A percentile compares a stretch with the other conserved stretches of the same genome.
Evolutionary conservation across 2,888 invertebrate genomes (phyloP).

Genomic region (Sesamia inferens): DNA sequence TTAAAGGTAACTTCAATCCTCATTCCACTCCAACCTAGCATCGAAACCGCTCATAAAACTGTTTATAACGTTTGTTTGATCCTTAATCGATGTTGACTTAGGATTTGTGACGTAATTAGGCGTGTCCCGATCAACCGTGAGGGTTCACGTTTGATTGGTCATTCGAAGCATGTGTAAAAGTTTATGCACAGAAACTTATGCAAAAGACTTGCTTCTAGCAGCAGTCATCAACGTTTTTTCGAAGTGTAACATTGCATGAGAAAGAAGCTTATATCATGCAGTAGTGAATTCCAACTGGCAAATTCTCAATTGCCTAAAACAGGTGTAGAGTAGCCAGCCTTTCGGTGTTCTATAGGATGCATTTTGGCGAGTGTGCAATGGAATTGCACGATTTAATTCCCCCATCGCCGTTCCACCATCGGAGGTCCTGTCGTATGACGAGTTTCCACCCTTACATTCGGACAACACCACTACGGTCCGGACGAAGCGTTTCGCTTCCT

Average conservation of each 20-base stretch:
- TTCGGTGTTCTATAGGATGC: no score
- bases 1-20: neutral
- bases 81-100: slow-evolving; percentile 56
- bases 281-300: neutral
- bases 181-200: slow-evolving; percentile 5
- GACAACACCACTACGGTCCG: no score
- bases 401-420: no score
- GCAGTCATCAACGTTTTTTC: slow-evolving; percentile 9
- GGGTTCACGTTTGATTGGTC: slow-evolving; percentile 31
- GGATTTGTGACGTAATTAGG: slow-evolving; percentile 53
- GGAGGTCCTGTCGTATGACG: no score
- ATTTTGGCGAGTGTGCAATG: no score
- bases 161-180: slow-evolving; percentile 25
- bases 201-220: slow-evolving; percentile 16
- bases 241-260: neutral
- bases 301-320: neutral
- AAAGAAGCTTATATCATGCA: slow-evolving; percentile 1
- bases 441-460: no score
- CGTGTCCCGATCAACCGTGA: slow-evolving; percentile 21
- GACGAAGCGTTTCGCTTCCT: no score
- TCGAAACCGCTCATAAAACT: slow-evolving; percentile 30
- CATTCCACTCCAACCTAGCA: slow-evolving; percentile 1
- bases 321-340: no score
- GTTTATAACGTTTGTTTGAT: slow-evolving; percentile 48
- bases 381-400: no score